Percentiles rank a stretch among this genome's conserved stretches.
These are phyloP conservation scores for Martes martes DNA, from an alignment of 2,113 vertebrate species.

Conservation along the genomic window DNA sequence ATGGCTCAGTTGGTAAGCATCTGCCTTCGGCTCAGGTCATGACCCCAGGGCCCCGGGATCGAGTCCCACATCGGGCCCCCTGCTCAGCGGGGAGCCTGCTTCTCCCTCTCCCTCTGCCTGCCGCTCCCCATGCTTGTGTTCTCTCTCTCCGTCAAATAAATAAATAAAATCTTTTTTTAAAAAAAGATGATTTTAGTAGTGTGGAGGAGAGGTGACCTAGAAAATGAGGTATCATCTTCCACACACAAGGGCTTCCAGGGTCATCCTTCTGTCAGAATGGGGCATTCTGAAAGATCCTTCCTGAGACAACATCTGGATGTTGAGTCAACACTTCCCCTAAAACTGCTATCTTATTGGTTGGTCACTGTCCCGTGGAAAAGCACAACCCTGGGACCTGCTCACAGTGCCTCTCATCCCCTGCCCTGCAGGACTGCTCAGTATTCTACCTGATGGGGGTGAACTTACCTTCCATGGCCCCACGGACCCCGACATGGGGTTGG, in stretches of 20 bases:
- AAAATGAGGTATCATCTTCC: not conserved
- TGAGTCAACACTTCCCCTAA: not conserved
- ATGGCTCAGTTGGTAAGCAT: not conserved
- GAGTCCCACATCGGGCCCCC: no score
- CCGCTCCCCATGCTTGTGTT: not conserved
- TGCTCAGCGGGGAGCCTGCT: not conserved
- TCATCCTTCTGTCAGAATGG: not conserved
- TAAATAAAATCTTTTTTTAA: not conserved
- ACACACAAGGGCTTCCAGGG: not conserved
- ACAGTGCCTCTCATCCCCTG: not conserved
- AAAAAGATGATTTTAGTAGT: not conserved
- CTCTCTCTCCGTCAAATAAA: not conserved
- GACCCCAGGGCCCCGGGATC: no score
- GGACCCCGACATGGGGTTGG: conserved; percentile 90
- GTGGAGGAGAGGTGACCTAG: not conserved
- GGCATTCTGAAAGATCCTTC: not conserved
- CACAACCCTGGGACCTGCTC: not conserved
- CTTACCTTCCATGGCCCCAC: conserved; percentile 94
- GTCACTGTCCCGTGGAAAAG: not conserved
- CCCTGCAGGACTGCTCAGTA: not conserved
- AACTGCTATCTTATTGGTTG: not conserved
- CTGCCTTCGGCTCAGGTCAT: not conserved
- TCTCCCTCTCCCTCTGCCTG: not conserved
- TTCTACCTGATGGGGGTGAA: not conserved
- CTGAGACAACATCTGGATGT: not conserved